These are phyloP conservation scores for Macrosoma leucophasiata DNA, from an alignment of 2,888 invertebrate species.

Conservation along the genomic window DNA sequence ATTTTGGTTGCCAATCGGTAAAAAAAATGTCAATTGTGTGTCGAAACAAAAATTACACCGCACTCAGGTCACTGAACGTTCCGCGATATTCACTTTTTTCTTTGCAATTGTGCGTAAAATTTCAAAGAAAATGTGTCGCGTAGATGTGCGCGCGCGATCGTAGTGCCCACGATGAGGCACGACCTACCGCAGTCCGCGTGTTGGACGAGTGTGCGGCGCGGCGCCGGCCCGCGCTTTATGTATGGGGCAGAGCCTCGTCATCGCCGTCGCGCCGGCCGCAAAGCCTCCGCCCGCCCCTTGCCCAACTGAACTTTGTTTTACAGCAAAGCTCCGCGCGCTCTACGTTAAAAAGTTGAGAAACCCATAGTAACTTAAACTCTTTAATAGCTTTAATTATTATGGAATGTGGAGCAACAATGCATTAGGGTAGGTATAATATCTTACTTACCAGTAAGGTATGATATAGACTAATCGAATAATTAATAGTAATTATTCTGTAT, in stretches of 20 bases:
- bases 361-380: no score
- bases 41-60: conserved; percentile 60
- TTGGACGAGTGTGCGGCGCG: conserved; percentile 62
- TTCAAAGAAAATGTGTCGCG: conserved; percentile 68
- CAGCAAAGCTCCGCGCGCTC: conserved; percentile 42
- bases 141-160: conserved; percentile 59
- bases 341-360: conserved; percentile 18
- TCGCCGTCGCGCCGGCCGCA: conserved; percentile 25
- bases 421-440: no score
- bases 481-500: no score
- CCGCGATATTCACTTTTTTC: conserved; percentile 63
- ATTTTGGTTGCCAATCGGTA: conserved; percentile 38
- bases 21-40: conserved; percentile 34
- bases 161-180: conserved; percentile 63
- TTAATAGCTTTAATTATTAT: no score
- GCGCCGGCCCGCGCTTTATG: conserved; percentile 43
- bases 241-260: conserved; percentile 34
- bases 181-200: conserved; percentile 68
- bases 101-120: conserved; percentile 72
- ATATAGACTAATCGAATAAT: no score
- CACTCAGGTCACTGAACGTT: conserved; percentile 60
- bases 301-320: conserved; percentile 31
- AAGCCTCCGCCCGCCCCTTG: conserved; percentile 32
- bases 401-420: no score
- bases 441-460: no score